phyloP scores from a whole-genome alignment of 2,797 vertebrate species.

The Epinephelus awoara region DNA sequence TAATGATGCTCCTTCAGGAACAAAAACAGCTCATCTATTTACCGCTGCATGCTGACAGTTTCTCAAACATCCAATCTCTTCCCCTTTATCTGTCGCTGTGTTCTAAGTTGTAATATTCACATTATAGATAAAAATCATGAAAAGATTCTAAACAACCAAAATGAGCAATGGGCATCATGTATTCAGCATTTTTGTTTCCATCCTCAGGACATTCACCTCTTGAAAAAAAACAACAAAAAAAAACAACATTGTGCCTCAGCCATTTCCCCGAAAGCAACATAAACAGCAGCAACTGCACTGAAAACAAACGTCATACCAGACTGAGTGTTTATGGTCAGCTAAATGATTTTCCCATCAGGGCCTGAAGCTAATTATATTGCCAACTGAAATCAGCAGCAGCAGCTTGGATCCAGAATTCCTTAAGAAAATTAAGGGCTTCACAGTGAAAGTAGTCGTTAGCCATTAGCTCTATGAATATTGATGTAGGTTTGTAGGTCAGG shows the following conservation, averaged over 20 bases:
- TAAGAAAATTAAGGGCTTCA: neutral
- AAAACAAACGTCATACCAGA: slow-evolving; percentile 61
- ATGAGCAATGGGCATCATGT: slow-evolving; percentile 19
- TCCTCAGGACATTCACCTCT: slow-evolving; percentile 9
- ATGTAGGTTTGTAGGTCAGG: neutral
- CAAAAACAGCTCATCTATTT: slow-evolving; percentile 44
- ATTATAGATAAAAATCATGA: slow-evolving; percentile 21
- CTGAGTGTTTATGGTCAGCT: slow-evolving; percentile 53
- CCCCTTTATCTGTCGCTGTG: slow-evolving; percentile 9
- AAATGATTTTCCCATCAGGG: slow-evolving; percentile 50
- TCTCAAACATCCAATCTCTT: slow-evolving; percentile 34
- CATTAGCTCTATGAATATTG: neutral
- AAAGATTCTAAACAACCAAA: slow-evolving; percentile 53
- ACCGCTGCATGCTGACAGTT: slow-evolving; percentile 16
- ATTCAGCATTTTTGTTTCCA: slow-evolving; percentile 10
- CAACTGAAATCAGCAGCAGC: slow-evolving; percentile 29
- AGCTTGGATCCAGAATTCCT: slow-evolving; percentile 5
- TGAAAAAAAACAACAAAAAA: neutral
- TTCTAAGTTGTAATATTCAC: slow-evolving; percentile 33
- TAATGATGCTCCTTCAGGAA: slow-evolving; percentile 32
- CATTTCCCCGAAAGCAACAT: slow-evolving; percentile 51
- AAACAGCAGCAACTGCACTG: slow-evolving; percentile 62
- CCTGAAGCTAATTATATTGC: slow-evolving; percentile 32
- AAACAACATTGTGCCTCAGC: slow-evolving; percentile 3
- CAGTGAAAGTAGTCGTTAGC: neutral